Evolutionary conservation across 2,797 vertebrate species (phyloP).

Genomic region (Cebuella pygmaea): DNA sequence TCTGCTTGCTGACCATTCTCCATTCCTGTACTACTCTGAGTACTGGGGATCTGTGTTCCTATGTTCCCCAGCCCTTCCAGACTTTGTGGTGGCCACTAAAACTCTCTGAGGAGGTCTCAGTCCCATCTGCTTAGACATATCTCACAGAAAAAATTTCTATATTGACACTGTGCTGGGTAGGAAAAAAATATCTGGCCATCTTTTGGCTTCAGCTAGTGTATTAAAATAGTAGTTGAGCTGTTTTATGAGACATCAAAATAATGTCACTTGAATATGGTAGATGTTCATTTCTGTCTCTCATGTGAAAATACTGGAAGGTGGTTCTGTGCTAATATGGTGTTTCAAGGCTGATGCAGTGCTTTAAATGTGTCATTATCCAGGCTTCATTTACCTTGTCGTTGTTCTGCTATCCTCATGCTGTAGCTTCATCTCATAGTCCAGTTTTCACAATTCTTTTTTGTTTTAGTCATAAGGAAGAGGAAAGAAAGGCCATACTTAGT

Average conservation of each 20-base stretch:
- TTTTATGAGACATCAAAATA: neutral
- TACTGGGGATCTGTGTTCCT: neutral
- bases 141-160: neutral
- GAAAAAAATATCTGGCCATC: neutral
- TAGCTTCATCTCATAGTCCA: neutral
- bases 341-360: neutral
- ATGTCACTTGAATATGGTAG: neutral
- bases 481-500: neutral
- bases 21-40: neutral
- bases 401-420: neutral
- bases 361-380: neutral
- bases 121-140: neutral
- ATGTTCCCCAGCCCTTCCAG: neutral
- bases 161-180: neutral
- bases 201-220: neutral
- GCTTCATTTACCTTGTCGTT: neutral
- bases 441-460: neutral
- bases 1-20: neutral
- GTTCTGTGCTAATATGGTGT: neutral
- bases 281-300: neutral
- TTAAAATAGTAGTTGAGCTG: neutral
- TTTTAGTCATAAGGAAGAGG: neutral
- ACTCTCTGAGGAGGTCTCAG: neutral
- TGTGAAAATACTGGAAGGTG: neutral
- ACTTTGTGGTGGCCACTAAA: neutral